phyloP scores from a whole-genome alignment of 2,888 invertebrate genomes.

The Pammene aurita region DNA sequence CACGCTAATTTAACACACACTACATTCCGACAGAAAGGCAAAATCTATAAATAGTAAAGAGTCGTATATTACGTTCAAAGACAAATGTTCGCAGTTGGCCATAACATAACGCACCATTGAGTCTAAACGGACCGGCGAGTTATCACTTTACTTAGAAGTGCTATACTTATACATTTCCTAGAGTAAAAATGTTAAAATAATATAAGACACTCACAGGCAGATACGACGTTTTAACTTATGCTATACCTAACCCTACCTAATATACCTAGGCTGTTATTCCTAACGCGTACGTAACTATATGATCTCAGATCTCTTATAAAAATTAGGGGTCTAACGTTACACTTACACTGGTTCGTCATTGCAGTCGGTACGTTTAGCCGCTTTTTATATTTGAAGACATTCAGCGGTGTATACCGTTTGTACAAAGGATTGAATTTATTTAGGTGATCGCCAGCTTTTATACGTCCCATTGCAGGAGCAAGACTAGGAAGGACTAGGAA shows the following conservation, averaged over 20 bases:
- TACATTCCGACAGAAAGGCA: constrained; percentile 17
- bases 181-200: not conserved
- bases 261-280: not conserved
- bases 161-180: not conserved
- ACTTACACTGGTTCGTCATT: too few species aligned
- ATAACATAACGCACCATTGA: constrained; percentile 38
- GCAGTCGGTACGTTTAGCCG: too few species aligned
- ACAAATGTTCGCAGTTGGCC: constrained; percentile 34
- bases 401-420: too few species aligned
- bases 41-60: constrained; percentile 29
- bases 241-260: too few species aligned
- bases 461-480: too few species aligned
- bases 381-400: too few species aligned
- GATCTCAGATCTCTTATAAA: too few species aligned
- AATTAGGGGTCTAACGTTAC: too few species aligned
- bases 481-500: too few species aligned
- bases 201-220: not conserved
- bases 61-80: constrained; percentile 30
- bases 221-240: not conserved
- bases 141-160: constrained; percentile 33
- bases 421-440: too few species aligned
- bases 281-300: not conserved
- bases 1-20: constrained; percentile 1
- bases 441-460: too few species aligned
- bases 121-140: constrained; percentile 30